phyloP scores from a whole-genome alignment of 2,888 invertebrate genomes.

The Acanthosepion esculentum region DNA sequence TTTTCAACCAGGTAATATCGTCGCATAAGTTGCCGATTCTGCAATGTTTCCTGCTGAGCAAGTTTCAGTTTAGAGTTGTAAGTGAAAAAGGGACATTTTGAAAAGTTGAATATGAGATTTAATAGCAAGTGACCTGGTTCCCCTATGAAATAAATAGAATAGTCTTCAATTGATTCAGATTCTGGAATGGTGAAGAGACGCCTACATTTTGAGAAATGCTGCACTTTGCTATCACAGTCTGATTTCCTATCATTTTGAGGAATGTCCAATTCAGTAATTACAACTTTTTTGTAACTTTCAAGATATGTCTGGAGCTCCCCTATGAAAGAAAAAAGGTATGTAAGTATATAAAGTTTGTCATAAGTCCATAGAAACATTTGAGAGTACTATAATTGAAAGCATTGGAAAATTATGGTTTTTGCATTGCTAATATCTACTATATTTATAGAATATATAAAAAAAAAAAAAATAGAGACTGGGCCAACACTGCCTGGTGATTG shows the following conservation, averaged over 20 bases:
- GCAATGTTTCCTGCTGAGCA: conserved; percentile 59
- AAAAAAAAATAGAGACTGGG: too few relatives aligned
- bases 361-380: too few relatives aligned
- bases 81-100: conserved; percentile 70
- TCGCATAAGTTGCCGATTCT: conserved; percentile 83
- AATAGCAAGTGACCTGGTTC: conserved; percentile 80
- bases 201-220: conserved; percentile 53
- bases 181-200: conserved; percentile 58
- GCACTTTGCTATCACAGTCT: neutral
- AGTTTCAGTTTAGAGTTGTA: conserved; percentile 71
- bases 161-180: conserved; percentile 75
- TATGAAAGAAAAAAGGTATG: neutral
- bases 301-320: neutral
- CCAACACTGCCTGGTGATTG: too few relatives aligned
- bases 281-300: neutral
- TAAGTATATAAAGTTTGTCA: too few relatives aligned
- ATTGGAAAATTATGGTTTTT: too few relatives aligned
- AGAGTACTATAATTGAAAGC: too few relatives aligned
- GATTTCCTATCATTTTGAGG: neutral
- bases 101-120: conserved; percentile 78
- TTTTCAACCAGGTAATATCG: conserved; percentile 90
- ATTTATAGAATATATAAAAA: too few relatives aligned
- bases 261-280: conserved; percentile 25
- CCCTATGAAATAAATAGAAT: conserved; percentile 82
- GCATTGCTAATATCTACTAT: too few relatives aligned